Base-by-base conservation (phyloP, 2,113 vertebrate genomes). In the Polypterus senegalus region DNA sequence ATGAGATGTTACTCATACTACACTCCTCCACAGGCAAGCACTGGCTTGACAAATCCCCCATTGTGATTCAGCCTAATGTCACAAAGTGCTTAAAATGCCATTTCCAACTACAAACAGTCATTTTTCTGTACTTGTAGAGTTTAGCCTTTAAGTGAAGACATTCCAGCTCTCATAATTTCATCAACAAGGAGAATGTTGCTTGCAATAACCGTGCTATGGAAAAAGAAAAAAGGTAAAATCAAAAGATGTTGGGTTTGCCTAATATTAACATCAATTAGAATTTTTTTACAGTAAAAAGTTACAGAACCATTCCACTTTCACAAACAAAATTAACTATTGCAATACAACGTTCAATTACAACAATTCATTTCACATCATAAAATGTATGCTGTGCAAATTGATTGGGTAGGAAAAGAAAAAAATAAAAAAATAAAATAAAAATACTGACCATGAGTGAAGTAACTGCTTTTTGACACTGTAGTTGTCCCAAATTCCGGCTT, bases 401-500 rank as follows among this genome's bases (percentile, higher is more conserved):
- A 27, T 27, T 1, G 27, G 27, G 27, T 27, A 27, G 27, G 27
- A 27, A 27, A 27, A 2, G 27, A 27, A 27, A 27, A 27, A 27
- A 2, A 27, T 2, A 27, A 27, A 27, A 27, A 27, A 27, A 27
- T n/a, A 27, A 7, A 52, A 10, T 3, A 6, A 7, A 2, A 9
- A 10, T 11, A 65, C 73, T 89, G 72, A 97, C 96, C 95, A 94
- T 45, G 96, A 99, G 72, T 97, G 93, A 59, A 99, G 94, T 7
- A 99, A 88, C 72, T 99, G 95, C 65, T 97, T 99, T 77, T 99
- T 98, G 65, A 99, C 96, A 47, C 86, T 92, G 53, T 97, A 98
- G 69, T 99, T 99, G 68, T 99, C 95, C 95, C 94, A 98, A 47
- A 99, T 71, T 0, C 96, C 95, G 43, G 82, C 91, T 46, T 91